Evolutionary conservation across 1,140 invertebrate genomes (phyloP).

Genomic region (Hycleus phaleratus): DNA sequence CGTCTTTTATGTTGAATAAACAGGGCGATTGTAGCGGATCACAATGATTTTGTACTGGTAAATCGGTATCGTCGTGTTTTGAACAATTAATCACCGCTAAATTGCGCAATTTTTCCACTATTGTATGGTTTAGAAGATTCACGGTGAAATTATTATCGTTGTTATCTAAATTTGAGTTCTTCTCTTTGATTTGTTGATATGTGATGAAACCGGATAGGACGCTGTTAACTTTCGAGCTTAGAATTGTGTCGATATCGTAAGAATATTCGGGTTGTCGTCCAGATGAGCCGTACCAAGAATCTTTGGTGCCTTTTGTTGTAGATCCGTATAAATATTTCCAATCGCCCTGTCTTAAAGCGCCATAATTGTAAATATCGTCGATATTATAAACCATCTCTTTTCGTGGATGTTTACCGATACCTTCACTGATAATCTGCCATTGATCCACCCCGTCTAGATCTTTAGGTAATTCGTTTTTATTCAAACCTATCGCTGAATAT

Average conservation of each 20-base stretch:
- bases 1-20: conserved; percentile 62
- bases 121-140: conserved; percentile 34
- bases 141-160: conserved; percentile 18
- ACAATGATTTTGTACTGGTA: conserved; percentile 39
- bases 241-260: conserved; percentile 43
- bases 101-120: conserved; percentile 39
- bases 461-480: conserved; percentile 23
- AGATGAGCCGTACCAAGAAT: conserved; percentile 53
- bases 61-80: conserved; percentile 18
- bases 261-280: conserved; percentile 37
- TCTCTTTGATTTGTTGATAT: conserved; percentile 39
- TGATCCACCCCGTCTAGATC: conserved; percentile 61
- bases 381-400: conserved; percentile 73
- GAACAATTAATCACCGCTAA: conserved; percentile 42
- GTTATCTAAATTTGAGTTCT: conserved; percentile 14
- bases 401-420: conserved; percentile 44
- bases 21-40: conserved; percentile 52
- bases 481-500: conserved; percentile 47
- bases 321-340: conserved; percentile 70
- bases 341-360: conserved; percentile 54
- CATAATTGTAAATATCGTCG: conserved; percentile 56
- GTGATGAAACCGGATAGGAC: conserved; percentile 44
- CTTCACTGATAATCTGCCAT: conserved; percentile 55
- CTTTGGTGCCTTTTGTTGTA: conserved; percentile 39
- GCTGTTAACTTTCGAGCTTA: conserved; percentile 44